phyloP scores from a whole-genome alignment of 1,140 invertebrate genomes.

The Drosophila persimilis region DNA sequence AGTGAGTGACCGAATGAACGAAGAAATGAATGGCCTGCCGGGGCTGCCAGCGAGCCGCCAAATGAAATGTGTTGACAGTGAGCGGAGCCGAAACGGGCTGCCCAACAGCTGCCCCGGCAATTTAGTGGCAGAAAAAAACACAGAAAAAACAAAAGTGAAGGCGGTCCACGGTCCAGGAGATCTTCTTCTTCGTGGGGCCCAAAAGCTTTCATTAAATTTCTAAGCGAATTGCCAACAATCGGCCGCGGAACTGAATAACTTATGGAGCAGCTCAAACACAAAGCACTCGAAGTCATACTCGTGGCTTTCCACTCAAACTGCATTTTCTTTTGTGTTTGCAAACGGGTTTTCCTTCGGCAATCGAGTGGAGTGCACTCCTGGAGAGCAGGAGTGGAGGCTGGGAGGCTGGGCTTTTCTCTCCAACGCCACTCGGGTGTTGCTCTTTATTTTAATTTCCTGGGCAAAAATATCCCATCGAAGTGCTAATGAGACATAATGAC shows the following conservation, averaged over 20 bases:
- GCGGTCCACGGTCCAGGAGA: slow-evolving; percentile 45
- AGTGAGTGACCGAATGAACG: slow-evolving; percentile 44
- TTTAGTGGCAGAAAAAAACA: slow-evolving; percentile 38
- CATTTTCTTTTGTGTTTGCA: slow-evolving; percentile 49
- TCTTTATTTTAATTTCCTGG: slow-evolving; percentile 73
- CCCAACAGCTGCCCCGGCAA: slow-evolving; percentile 68
- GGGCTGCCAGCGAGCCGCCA: slow-evolving; percentile 27
- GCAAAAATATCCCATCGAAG: slow-evolving; percentile 62
- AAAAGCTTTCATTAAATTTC: slow-evolving; percentile 69
- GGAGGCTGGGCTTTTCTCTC: background rate
- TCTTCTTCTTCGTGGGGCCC: slow-evolving; percentile 22
- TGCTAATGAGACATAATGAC: slow-evolving; percentile 80
- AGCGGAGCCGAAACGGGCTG: slow-evolving; percentile 20
- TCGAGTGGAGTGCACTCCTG: background rate
- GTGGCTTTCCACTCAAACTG: slow-evolving; percentile 34
- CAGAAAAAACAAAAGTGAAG: slow-evolving; percentile 63
- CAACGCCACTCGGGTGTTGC: slow-evolving; percentile 29
- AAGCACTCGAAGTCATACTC: slow-evolving; percentile 33
- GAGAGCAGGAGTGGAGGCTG: background rate
- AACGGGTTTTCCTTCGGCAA: slow-evolving; percentile 44
- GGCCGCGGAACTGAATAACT: slow-evolving; percentile 21
- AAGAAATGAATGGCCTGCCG: slow-evolving; percentile 49
- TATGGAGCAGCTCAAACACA: slow-evolving; percentile 42
- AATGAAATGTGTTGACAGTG: slow-evolving; percentile 73
- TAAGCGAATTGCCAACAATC: slow-evolving; percentile 35